These are phyloP conservation scores for Agrotis clavis DNA, from an alignment of 2,888 invertebrate genomes.

Conservation along the genomic window DNA sequence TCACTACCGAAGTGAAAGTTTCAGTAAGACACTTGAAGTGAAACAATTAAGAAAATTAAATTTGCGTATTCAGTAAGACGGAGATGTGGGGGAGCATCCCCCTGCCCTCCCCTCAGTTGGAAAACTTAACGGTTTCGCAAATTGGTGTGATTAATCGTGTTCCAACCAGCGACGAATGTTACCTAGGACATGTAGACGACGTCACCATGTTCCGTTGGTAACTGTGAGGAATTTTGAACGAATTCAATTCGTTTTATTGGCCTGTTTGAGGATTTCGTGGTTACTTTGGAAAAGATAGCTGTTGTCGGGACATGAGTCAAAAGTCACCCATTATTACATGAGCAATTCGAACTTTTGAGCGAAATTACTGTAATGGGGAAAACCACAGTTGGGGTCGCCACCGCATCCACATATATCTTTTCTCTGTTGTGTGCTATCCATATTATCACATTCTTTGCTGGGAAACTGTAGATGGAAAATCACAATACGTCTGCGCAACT, in stretches of 20 bases:
- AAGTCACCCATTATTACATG: slow-evolving; percentile 14
- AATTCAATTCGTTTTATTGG: slow-evolving; percentile 29
- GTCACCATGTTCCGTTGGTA: slow-evolving; percentile 16
- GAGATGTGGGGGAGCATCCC: background rate
- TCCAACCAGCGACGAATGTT: slow-evolving; percentile 43
- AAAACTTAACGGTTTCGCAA: slow-evolving; percentile 56
- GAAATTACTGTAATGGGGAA: background rate
- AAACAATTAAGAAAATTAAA: slow-evolving; percentile 54
- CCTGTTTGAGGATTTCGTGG: background rate
- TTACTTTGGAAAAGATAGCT: slow-evolving; percentile 9
- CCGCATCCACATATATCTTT: too few species aligned
- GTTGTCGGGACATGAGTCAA: background rate
- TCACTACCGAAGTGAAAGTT: slow-evolving; percentile 22
- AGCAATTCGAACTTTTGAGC: background rate
- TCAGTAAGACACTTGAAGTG: slow-evolving; percentile 31
- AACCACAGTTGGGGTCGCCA: background rate
- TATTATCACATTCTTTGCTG: too few species aligned
- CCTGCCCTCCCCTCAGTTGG: slow-evolving; percentile 7
- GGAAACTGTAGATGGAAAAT: too few species aligned
- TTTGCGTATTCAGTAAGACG: slow-evolving; percentile 42
- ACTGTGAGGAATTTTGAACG: slow-evolving; percentile 17
- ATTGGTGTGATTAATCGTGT: slow-evolving; percentile 67
- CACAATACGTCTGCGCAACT: too few species aligned
- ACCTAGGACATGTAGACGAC: slow-evolving; percentile 34
- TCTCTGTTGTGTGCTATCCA: too few species aligned